Percentiles rank a stretch among this genome's conserved stretches.
Conservation (phyloP, 1,140 invertebrate species). For the Helicoverpa zea region DNA sequence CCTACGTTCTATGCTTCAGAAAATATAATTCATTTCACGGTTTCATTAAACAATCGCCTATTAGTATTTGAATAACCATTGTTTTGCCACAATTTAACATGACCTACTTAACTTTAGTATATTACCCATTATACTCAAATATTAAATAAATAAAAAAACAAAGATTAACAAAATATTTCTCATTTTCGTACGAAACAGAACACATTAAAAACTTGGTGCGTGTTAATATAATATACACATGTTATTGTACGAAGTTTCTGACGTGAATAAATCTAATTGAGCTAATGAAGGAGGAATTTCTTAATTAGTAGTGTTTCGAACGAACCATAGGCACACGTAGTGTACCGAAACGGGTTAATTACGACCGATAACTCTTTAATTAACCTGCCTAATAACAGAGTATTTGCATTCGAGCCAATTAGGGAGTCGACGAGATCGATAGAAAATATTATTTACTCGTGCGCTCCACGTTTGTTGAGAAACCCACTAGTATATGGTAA, state of each 20-base stretch:
- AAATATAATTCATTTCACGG: constrained; percentile 14
- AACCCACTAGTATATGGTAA: constrained; percentile 32
- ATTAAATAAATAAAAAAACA: constrained; percentile 19
- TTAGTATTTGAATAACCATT: constrained; percentile 21
- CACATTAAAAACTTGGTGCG: constrained; percentile 43
- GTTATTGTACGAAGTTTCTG: constrained; percentile 60
- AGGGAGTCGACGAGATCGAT: constrained; percentile 75
- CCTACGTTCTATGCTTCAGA: neutral
- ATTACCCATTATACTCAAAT: neutral
- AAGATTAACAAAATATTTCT: constrained; percentile 43
- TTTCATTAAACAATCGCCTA: constrained; percentile 16
- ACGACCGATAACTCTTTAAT: constrained; percentile 85
- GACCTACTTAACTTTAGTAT: constrained; percentile 1
- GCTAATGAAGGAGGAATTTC: constrained; percentile 84
- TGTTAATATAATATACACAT: constrained; percentile 51
- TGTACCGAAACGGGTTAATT: constrained; percentile 84
- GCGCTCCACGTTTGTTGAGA: constrained; percentile 45
- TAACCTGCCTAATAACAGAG: constrained; percentile 86
- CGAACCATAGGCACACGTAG: constrained; percentile 80
- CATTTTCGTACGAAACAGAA: constrained; percentile 1
- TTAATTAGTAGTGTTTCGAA: constrained; percentile 83
- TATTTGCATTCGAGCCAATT: constrained; percentile 83
- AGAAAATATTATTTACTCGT: constrained; percentile 63
- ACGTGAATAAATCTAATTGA: constrained; percentile 83
- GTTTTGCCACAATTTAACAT: neutral